phyloP scores from a whole-genome alignment of 2,797 vertebrate species.

The Poecilia gillii region DNA sequence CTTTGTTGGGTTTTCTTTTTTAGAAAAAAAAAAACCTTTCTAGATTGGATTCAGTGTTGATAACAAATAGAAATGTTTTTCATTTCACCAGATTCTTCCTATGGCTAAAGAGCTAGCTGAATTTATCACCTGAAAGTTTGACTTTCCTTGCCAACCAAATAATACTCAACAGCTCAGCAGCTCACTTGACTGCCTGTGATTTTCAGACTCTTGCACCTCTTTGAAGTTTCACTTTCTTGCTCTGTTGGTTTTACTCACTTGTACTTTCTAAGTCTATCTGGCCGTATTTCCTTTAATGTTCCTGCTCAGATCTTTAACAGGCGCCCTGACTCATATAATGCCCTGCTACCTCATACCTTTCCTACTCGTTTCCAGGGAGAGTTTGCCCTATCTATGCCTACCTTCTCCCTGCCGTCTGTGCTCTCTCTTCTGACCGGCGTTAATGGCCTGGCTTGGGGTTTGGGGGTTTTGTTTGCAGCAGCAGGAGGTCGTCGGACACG shows the following conservation, averaged over 20 bases:
- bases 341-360: not conserved
- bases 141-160: not conserved
- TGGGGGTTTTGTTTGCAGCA: slow-evolving; percentile 6
- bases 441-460: slow-evolving; percentile 13
- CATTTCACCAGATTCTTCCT: not conserved
- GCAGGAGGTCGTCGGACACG: slow-evolving; percentile 7
- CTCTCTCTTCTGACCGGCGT: not conserved
- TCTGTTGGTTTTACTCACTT: not conserved
- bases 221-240: not conserved
- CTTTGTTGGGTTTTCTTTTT: not conserved
- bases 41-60: not conserved
- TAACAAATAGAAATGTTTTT: not conserved
- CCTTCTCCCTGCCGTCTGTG: not conserved
- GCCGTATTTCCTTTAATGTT: slow-evolving; percentile 5
- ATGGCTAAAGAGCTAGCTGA: not conserved
- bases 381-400: not conserved
- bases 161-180: not conserved
- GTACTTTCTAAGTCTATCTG: not conserved
- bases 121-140: not conserved
- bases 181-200: not conserved
- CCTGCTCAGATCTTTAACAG: slow-evolving; percentile 2
- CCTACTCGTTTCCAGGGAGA: not conserved
- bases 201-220: not conserved
- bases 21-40: not conserved
- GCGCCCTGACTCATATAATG: not conserved